phyloP scores from a whole-genome alignment of 37 sponge, comb jelly and placozoan species.

The Bolinopsis microptera region DNA sequence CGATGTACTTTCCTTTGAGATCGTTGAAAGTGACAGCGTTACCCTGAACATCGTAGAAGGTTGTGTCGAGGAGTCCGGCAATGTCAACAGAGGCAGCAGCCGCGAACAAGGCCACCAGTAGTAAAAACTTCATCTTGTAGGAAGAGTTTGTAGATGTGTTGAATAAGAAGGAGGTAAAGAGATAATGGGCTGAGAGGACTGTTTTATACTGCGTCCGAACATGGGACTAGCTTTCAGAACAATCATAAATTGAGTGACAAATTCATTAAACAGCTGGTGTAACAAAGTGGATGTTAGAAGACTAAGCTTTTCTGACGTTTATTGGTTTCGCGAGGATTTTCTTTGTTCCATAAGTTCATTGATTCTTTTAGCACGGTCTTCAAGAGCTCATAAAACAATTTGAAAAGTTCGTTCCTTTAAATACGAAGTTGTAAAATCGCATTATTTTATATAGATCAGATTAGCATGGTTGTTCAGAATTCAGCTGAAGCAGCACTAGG shows the following conservation, averaged over 20 bases:
- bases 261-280: not conserved
- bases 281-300: too few relatives aligned
- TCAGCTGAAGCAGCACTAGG: too few relatives aligned
- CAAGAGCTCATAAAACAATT: too few relatives aligned
- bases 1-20: constrained; percentile 24
- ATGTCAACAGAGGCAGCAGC: not conserved
- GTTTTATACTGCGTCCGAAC: too few relatives aligned
- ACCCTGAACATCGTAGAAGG: not conserved
- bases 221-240: not conserved
- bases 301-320: too few relatives aligned
- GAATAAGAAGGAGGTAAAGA: too few relatives aligned
- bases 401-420: too few relatives aligned
- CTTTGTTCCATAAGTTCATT: not conserved
- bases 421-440: too few relatives aligned
- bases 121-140: not conserved
- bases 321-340: too few relatives aligned
- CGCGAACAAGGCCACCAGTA: not conserved
- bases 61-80: not conserved
- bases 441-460: too few relatives aligned
- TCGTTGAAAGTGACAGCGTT: not conserved
- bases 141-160: not conserved
- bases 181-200: too few relatives aligned
- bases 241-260: not conserved
- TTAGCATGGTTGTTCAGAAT: too few relatives aligned
- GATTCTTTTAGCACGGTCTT: not conserved